Evolutionary conservation across 2,888 invertebrate genomes (phyloP), one percentile per base, ranked within the genome.

Genomic region (Prosopocoilus inquinatus): DNA sequence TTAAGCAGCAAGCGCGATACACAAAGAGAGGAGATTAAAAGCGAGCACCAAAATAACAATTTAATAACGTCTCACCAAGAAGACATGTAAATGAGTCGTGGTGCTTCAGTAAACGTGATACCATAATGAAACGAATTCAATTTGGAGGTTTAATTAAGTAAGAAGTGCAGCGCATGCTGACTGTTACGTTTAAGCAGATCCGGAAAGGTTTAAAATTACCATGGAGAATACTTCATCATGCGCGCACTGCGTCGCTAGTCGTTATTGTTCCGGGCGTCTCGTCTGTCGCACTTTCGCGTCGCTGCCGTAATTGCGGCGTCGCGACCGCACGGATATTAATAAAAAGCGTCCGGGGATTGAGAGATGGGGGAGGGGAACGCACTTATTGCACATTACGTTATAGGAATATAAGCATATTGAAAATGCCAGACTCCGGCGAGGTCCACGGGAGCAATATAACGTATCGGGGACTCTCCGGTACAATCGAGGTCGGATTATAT

Each of bases 361-460:
- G n/a, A 5, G 20, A 7, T 28, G 41, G 9, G 41, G 41, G 15
- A 15, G 9, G 15, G 57, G 58, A 64, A 65, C 66, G 64, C 66
- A 67, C 65, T 66, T 66, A 68, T 68, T 67, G 67, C 67, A 65
- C 66, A 63, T 67, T 67, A 70, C 70, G 70, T 69, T 69, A n/a
- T n/a, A 67, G 68, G 71, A 71, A 70, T 70, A 72, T 72, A 72
- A 73, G 73, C 71, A 73, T 73, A 73, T 73, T 73, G 71, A 72
- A 73, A 73, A 73, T 73, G 70, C 73, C 73, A 71, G 66, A 61
- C 62, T 61, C 64, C 60, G 50, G 53, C 60, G 64, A 58, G 64
- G 67, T 64, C 68, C 65, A 61, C 59, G 61, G 63, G 65, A 63
- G 70, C 68, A 65, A 69, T 67, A 68, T 68, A 68, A 66, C 66